Evolutionary conservation across 2,797 vertebrate genomes (phyloP), one percentile per base, ranked within the genome.

Genomic region (Microchirus variegatus): DNA sequence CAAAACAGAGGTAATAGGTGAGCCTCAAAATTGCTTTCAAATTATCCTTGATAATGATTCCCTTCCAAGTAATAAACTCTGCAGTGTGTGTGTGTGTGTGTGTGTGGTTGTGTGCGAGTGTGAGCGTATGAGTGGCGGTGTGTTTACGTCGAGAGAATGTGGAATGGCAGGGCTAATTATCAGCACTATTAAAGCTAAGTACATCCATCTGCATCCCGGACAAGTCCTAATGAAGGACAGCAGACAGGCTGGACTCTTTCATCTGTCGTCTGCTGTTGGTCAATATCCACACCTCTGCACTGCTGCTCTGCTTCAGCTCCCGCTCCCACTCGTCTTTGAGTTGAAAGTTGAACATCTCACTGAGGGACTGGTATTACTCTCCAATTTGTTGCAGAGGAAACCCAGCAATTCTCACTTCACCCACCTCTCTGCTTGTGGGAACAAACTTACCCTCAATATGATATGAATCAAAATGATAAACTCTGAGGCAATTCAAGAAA

Each of bases 1-100:
- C 90, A 89, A 94, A 94, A 93, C 92, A 93, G 87, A 88, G 90
- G 90, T 93, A 93, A 92, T 92, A 92, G 89, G 90, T 91, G 89
- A 90, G 89, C 89, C 90, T 88, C 84, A 83, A 93, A 93, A 93
- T 93, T 93, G 89, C 92, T 92, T 91, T 91, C 89, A 93, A 92
- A 94, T 93, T 91, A 93, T 88, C 80, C 87, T 85, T 87, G 83
- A 92, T 92, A 92, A 92, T 90, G 89, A 90, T 89, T 90, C 88
- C 86, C 83, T 89, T 90, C 86, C 84, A 87, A 87, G 88, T 90
- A 91, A 91, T 91, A 90, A 91, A 91, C 86, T 77, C 64, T 38
- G 63, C 3, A 12, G 67, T 55, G 72, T 65, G 56, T 61, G 73
- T 60, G 77, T 46, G 63, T 48, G 48, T 50, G 42, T 58, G 52